Conservation (phyloP, 2,888 invertebrate species). For the Oligia latruncula region DNA sequence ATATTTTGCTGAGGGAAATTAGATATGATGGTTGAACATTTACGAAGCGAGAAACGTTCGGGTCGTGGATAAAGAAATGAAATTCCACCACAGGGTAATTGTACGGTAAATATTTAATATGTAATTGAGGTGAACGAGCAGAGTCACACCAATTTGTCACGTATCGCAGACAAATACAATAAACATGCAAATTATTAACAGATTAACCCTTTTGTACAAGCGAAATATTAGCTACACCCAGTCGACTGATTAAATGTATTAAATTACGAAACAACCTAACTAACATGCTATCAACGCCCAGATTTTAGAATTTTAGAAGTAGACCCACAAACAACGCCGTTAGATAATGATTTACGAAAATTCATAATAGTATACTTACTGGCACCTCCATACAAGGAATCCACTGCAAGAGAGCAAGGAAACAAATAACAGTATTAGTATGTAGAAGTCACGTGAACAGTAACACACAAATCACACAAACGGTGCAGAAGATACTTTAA, state of each 20-base stretch:
- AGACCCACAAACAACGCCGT: conserved; percentile 62
- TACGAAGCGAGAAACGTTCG: conserved; percentile 66
- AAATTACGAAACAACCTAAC: conserved; percentile 43
- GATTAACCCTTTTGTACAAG: conserved; percentile 42
- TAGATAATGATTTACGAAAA: conserved; percentile 51
- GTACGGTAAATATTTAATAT: conserved; percentile 56
- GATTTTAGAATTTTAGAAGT: conserved; percentile 47
- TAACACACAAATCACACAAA: conserved; percentile 72
- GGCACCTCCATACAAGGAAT: conserved; percentile 93
- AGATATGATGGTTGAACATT: conserved; percentile 74
- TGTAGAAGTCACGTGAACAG: conserved; percentile 54
- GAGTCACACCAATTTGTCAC: conserved; percentile 46
- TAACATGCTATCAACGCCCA: conserved; percentile 63
- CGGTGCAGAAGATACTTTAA: conserved; percentile 71
- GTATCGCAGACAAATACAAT: conserved; percentile 45
- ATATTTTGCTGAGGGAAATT: conserved; percentile 73
- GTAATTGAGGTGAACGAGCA: conserved; percentile 51
- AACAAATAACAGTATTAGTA: conserved; percentile 84
- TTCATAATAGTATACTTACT: conserved; percentile 88
- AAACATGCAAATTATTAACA: conserved; percentile 58
- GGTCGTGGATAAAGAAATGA: conserved; percentile 66
- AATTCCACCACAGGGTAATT: conserved; percentile 67
- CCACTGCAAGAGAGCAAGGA: conserved; percentile 90
- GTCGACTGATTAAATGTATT: conserved; percentile 47
- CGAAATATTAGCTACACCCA: conserved; percentile 52